Evolutionary conservation across 2,888 invertebrate genomes (phyloP), one percentile per base, ranked within the genome.

Genomic region (Mechanitis messenoides): DNA sequence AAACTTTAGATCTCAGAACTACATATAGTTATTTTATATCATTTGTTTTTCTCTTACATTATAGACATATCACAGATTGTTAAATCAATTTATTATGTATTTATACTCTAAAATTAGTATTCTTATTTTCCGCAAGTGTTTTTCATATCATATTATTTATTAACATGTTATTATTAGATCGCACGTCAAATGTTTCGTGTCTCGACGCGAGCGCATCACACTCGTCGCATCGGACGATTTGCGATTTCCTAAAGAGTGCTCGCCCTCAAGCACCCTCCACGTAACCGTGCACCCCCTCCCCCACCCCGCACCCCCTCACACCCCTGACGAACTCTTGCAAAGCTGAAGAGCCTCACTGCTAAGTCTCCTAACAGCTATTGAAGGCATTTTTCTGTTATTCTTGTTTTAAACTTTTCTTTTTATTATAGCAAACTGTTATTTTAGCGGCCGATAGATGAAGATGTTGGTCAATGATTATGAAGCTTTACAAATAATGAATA

Each of bases 161-260:
- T 35, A 20, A 20, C 20, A 38, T 4, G 38, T 38, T 38, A 38
- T 38, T 7, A 42, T 9, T 9, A 7, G 42, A 42, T 67, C 58
- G 59, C 63, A 66, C 62, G 66, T 55, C 54, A 46, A 56, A 58
- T 53, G 57, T 58, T 66, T 66, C 63, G 46, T 61, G 60, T 45
- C 62, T 66, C 66, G 60, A 63, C 62, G 67, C 69, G 59, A 68
- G 68, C 65, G 65, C 68, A 66, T 62, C 66, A 56, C 66, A 67
- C 71, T 72, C 64, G 70, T 60, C 54, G 64, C 61, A 60, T 63
- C 67, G 68, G 70, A 71, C 81, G 73, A 73, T 71, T 73, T 72
- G 69, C 71, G 72, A 72, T 72, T 71, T 71, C 65, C 69, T 67
- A 66, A 71, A 86, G 87, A 80, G 85, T 82, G 76, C 85, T 85